Evolutionary conservation across 2,888 invertebrate genomes (phyloP).

Genomic region (Cheilosia vernalis): DNA sequence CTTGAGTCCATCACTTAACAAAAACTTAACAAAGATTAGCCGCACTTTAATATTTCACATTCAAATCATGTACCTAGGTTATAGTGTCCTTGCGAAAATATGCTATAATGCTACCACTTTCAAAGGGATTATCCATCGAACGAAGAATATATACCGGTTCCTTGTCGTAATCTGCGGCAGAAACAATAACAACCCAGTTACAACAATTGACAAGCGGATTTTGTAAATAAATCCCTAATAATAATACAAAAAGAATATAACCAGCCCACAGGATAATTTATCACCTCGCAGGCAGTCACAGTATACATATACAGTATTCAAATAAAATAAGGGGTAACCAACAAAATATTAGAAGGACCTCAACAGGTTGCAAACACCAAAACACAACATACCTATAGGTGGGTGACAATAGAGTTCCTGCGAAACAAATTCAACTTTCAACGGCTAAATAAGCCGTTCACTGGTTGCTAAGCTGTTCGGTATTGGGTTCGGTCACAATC

Average conservation of each 20-base stretch:
- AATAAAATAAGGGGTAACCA: constrained; percentile 19
- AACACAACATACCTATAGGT: constrained; percentile 36
- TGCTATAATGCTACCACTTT: constrained; percentile 39
- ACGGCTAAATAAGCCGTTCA: constrained; percentile 26
- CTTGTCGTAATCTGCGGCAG: constrained; percentile 44
- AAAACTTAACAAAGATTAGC: background rate
- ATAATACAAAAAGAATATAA: constrained; percentile 56
- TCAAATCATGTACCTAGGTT: background rate
- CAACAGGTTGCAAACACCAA: constrained; percentile 64
- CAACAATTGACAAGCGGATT: constrained; percentile 62
- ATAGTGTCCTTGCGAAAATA: constrained; percentile 38
- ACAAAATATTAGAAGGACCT: constrained; percentile 34
- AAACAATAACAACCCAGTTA: constrained; percentile 32
- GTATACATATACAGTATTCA: constrained; percentile 3
- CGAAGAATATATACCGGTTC: constrained; percentile 21
- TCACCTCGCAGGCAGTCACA: constrained; percentile 7
- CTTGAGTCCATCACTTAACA: background rate
- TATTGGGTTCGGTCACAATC: constrained; percentile 23
- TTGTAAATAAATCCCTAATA: constrained; percentile 61
- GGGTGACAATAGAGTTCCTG: constrained; percentile 42
- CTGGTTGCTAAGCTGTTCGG: constrained; percentile 34
- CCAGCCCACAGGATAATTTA: constrained; percentile 50
- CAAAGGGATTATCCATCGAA: constrained; percentile 50
- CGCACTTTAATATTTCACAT: background rate
- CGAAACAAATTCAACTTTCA: constrained; percentile 16